Evolutionary conservation across 2,797 vertebrate species (phyloP), one percentile per base, ranked within the genome.

Genomic region (Martes flavigula): DNA sequence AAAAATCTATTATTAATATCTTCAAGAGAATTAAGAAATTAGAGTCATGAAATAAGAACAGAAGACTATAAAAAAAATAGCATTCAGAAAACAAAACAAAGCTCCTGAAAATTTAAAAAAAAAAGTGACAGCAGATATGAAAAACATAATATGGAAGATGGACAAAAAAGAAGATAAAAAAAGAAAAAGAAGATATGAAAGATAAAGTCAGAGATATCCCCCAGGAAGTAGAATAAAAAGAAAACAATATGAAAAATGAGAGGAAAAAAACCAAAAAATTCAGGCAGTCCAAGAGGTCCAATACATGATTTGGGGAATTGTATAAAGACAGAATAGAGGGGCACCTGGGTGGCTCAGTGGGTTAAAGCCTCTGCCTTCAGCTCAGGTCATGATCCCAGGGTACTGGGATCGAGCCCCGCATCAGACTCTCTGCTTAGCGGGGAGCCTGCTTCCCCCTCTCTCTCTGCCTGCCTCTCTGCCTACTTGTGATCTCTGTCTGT

Each of bases 1-100:
- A 43, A 58, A 70, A 32, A 48, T 77, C 3, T 78, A 30, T 73
- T 89, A 68, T 78, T 43, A 38, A 48, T 78, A 48, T 48, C 79
- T 68, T 85, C 23, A 48, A 85, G 60, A 78, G 4, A 90, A 51
- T 58, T 58, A 58, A 91, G 88, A 85, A 77, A 78, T 78, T 58
- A 78, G n/a, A 68, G 68, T 32, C 5, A 90, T 78, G 48, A 90
- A 94, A 48, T 30, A 66, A 84, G 48, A 77, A 94, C 7, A 58
- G n/a, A 68, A 72, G 77, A 60, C 70, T 85, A 68, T 91, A 40
- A 87, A 94, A 84, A 84, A 84, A 93, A 78, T 72, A 72, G 35
- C 11, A 85, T 75, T 62, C 18, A 51, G 56, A 86, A 38, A 91
- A 91, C 21, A 62, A 43, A 86, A 78, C 20, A 66, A 51, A 87